These are phyloP conservation scores for Lithophane semibrunnea DNA, from an alignment of 2,888 invertebrate genomes.

Conservation along the genomic window DNA sequence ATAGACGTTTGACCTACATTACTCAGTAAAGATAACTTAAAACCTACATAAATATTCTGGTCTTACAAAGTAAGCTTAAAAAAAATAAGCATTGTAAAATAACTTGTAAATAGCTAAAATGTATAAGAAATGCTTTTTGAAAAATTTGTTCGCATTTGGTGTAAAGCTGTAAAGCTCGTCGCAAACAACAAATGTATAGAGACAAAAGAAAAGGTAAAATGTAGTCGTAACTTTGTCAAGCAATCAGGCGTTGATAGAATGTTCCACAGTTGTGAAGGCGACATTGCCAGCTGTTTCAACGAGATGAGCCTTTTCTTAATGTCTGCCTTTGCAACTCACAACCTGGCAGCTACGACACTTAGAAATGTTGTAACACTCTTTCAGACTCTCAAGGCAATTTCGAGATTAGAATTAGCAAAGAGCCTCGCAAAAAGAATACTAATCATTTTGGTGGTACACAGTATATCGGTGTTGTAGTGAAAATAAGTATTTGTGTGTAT, in stretches of 20 bases:
- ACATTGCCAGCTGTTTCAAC: constrained; percentile 67
- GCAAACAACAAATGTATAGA: constrained; percentile 47
- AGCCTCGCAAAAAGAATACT: constrained; percentile 42
- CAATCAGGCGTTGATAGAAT: constrained; percentile 61
- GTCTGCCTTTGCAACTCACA: constrained; percentile 70
- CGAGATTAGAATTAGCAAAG: constrained; percentile 57
- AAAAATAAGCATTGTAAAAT: constrained; percentile 26
- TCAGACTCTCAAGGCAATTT: constrained; percentile 60
- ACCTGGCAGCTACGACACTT: constrained; percentile 67
- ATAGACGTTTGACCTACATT: constrained; percentile 55
- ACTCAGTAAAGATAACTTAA: constrained; percentile 39
- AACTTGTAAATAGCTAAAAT: constrained; percentile 56
- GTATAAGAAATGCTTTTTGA: constrained; percentile 41
- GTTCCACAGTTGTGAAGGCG: constrained; percentile 57
- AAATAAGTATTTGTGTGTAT: constrained; percentile 48
- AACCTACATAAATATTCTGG: constrained; percentile 6
- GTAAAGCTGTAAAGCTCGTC: constrained; percentile 46
- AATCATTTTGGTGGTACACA: constrained; percentile 49
- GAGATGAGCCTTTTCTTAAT: constrained; percentile 70
- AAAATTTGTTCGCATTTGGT: constrained; percentile 36
- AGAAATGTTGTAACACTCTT: constrained; percentile 64
- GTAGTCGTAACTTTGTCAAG: constrained; percentile 50
- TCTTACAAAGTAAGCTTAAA: not conserved
- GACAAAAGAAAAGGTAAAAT: constrained; percentile 45
- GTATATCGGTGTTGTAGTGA: constrained; percentile 53